These are phyloP conservation scores for Lasioglossum calceatum DNA, from an alignment of 2,888 invertebrate species.

Conservation along the genomic window DNA sequence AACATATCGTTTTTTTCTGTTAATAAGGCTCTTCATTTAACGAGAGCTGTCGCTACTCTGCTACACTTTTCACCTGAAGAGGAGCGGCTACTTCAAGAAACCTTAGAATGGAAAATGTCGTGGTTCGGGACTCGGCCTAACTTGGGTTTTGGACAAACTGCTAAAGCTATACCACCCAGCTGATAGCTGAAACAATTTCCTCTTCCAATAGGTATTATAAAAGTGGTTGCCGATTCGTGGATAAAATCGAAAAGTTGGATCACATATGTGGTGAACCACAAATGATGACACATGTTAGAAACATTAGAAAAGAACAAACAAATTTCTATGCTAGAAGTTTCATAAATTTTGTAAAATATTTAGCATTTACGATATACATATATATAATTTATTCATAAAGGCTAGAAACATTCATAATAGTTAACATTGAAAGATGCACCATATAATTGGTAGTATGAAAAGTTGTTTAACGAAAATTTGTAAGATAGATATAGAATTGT, in stretches of 20 bases:
- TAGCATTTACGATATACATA: conserved; percentile 51
- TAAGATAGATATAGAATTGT: conserved; percentile 34
- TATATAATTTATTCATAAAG: conserved; percentile 45
- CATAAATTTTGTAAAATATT: conserved; percentile 68
- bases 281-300: conserved; percentile 36
- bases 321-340: conserved; percentile 53
- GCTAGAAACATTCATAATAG: conserved; percentile 34
- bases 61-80: conserved; percentile 94
- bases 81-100: conserved; percentile 93
- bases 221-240: conserved; percentile 42
- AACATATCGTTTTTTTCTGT: conserved; percentile 17
- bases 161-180: conserved; percentile 87
- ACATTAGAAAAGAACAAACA: conserved; percentile 19
- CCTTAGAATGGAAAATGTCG: conserved; percentile 90
- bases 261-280: conserved; percentile 20
- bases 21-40: conserved; percentile 92
- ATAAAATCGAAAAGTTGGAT: conserved; percentile 39
- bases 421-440: conserved; percentile 21
- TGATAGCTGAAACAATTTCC: conserved; percentile 84
- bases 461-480: conserved; percentile 12
- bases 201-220: conserved; percentile 56
- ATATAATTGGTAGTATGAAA: conserved; percentile 9
- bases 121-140: conserved; percentile 89
- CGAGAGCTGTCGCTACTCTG: conserved; percentile 93
- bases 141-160: conserved; percentile 85